phyloP scores from a whole-genome alignment of 2,888 invertebrate species.

The Boloria euphrosyne region DNA sequence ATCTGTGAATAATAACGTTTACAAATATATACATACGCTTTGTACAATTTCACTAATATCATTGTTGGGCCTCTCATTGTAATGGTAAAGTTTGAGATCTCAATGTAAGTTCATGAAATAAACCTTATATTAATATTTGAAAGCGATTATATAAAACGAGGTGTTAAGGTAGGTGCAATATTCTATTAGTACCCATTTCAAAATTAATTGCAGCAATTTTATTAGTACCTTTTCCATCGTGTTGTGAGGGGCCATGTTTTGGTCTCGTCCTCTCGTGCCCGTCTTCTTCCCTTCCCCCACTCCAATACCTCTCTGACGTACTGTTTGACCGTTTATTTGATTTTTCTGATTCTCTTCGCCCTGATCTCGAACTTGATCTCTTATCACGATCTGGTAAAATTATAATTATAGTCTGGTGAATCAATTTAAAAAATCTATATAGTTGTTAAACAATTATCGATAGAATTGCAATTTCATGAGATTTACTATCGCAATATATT shows the following conservation, averaged over 20 bases:
- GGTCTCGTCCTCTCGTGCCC: slow-evolving; percentile 64
- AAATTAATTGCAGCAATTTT: too few species aligned
- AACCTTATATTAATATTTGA: too few species aligned
- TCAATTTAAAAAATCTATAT: neutral
- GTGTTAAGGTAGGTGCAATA: too few species aligned
- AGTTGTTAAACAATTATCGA: too few species aligned
- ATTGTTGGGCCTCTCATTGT: too few species aligned
- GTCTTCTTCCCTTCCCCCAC: slow-evolving; percentile 63
- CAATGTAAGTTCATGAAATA: too few species aligned
- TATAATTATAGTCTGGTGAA: neutral
- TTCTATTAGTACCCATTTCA: too few species aligned
- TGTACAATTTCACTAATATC: too few species aligned
- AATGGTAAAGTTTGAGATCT: too few species aligned
- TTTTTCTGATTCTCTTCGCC: slow-evolving; percentile 69
- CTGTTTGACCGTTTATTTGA: slow-evolving; percentile 68
- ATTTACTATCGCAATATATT: neutral
- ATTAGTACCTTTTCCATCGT: slow-evolving; percentile 64
- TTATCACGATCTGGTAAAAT: slow-evolving; percentile 65
- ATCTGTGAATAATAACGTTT: slow-evolving; percentile 49
- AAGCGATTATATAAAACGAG: too few species aligned
- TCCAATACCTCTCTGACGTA: slow-evolving; percentile 71
- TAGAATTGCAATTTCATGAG: neutral
- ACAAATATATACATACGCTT: neutral
- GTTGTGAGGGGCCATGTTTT: slow-evolving; percentile 60
- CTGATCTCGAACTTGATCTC: slow-evolving; percentile 69